phyloP scores from a whole-genome alignment of 1,140 invertebrate genomes.

The Pseudomyrmex concolor region DNA sequence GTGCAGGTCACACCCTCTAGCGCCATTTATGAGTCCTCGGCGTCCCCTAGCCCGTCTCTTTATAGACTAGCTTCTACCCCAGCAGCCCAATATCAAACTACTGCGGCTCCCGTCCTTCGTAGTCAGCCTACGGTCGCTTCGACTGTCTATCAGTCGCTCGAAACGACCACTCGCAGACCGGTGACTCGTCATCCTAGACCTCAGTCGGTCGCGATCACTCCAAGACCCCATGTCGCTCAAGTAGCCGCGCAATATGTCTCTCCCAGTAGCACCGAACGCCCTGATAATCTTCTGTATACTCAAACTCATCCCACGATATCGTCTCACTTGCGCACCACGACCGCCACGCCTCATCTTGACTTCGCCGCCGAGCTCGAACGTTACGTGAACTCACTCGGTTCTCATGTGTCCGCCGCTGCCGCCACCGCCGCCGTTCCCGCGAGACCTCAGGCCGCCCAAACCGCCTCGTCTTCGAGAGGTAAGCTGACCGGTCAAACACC shows the following conservation, averaged over 20 bases:
- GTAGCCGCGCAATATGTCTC: constrained; percentile 86
- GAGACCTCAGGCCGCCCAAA: constrained; percentile 63
- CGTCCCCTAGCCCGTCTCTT: constrained; percentile 77
- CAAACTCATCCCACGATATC: constrained; percentile 77
- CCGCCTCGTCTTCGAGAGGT: constrained; percentile 66
- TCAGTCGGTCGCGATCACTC: constrained; percentile 86
- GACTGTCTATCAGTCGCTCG: constrained; percentile 81
- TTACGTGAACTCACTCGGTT: constrained; percentile 90
- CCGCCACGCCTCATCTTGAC: constrained; percentile 86
- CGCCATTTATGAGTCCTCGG: constrained; percentile 79
- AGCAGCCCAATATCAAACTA: constrained; percentile 77
- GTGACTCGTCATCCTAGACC: constrained; percentile 84
- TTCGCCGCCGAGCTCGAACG: constrained; percentile 91
- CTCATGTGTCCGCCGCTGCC: constrained; percentile 82
- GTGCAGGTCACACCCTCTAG: constrained; percentile 77
- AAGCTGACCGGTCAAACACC: constrained; percentile 75
- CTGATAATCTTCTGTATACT: constrained; percentile 75
- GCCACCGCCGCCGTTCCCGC: neutral
- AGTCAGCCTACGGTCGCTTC: constrained; percentile 76
- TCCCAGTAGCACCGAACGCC: constrained; percentile 86
- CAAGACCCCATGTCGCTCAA: constrained; percentile 88
- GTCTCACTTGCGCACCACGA: constrained; percentile 81
- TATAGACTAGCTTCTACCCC: constrained; percentile 84
- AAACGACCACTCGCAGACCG: constrained; percentile 80
- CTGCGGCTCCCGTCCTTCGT: constrained; percentile 75